Percentiles rank a stretch among this genome's conserved stretches.
These are phyloP conservation scores for Campoplex capitator DNA, from an alignment of 2,888 invertebrate genomes.

Conservation along the genomic window DNA sequence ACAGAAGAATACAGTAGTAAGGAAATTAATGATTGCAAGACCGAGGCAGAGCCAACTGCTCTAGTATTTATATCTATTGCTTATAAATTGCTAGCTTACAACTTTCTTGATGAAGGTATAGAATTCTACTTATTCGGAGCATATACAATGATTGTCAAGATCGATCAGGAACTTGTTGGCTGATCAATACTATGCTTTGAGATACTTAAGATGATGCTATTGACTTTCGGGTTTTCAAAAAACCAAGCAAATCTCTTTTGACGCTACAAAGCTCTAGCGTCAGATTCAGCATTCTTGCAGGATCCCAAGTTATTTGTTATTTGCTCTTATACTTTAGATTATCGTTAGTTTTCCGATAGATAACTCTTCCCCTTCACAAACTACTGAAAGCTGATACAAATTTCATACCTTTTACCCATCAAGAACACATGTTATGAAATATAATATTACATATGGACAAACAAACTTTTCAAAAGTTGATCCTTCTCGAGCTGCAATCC, in stretches of 20 bases:
- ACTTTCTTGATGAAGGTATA: neutral
- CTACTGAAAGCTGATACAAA: neutral
- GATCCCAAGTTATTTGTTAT: no score
- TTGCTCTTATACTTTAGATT: no score
- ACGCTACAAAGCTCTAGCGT: no score
- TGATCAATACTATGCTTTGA: neutral
- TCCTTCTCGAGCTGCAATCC: slow-evolving; percentile 12
- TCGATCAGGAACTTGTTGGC: neutral
- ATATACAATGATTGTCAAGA: no score
- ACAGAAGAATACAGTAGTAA: neutral
- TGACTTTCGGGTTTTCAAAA: neutral
- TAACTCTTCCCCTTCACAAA: neutral
- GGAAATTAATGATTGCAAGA: slow-evolving; percentile 33
- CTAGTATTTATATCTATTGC: neutral
- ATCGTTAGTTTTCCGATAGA: neutral
- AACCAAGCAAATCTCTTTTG: no score
- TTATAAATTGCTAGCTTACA: neutral
- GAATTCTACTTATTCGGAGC: no score
- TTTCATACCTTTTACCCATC: neutral
- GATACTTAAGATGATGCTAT: no score
- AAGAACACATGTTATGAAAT: neutral
- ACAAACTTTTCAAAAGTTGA: slow-evolving; percentile 27
- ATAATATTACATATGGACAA: neutral
- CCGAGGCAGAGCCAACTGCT: neutral
- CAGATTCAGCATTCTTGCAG: no score